Evolutionary conservation across 2,113 vertebrate genomes (phyloP).

Genomic region (Empidonax traillii): DNA sequence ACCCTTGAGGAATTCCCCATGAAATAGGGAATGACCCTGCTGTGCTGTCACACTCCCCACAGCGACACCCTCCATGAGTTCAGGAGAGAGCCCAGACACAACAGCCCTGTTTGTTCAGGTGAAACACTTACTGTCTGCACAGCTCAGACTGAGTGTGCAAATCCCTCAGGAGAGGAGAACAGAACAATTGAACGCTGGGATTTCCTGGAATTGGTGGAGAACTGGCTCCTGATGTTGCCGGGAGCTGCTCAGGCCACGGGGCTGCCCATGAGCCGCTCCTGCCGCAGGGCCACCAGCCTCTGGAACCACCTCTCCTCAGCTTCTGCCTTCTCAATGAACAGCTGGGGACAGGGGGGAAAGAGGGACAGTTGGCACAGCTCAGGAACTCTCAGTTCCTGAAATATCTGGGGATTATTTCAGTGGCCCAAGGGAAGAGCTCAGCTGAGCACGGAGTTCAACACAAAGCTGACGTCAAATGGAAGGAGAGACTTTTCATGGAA

Average conservation of each 20-base stretch:
- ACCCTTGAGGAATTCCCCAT: background rate
- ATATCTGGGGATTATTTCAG: rapidly evolving
- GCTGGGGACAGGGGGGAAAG: constrained; percentile 62
- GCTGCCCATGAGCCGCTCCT: constrained; percentile 94
- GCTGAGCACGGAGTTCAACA: background rate
- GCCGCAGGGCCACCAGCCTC: constrained; percentile 86
- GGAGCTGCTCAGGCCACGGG: constrained; percentile 80
- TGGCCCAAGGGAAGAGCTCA: background rate
- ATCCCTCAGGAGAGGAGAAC: background rate
- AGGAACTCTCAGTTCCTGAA: rapidly evolving
- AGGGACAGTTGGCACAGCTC: background rate
- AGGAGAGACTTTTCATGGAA: background rate
- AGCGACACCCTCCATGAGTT: background rate
- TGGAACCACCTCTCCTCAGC: constrained; percentile 92
- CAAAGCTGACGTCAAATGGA: background rate
- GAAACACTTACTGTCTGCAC: background rate
- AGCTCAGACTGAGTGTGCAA: background rate
- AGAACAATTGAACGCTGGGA: background rate
- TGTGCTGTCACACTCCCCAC: background rate
- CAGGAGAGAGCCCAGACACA: background rate
- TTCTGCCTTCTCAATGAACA: constrained; percentile 91
- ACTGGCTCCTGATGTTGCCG: no score
- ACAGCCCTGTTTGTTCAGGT: background rate
- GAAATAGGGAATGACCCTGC: background rate
- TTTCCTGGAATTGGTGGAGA: background rate